Conservation (phyloP, 2,888 invertebrate species). For the Allygus modestus region DNA sequence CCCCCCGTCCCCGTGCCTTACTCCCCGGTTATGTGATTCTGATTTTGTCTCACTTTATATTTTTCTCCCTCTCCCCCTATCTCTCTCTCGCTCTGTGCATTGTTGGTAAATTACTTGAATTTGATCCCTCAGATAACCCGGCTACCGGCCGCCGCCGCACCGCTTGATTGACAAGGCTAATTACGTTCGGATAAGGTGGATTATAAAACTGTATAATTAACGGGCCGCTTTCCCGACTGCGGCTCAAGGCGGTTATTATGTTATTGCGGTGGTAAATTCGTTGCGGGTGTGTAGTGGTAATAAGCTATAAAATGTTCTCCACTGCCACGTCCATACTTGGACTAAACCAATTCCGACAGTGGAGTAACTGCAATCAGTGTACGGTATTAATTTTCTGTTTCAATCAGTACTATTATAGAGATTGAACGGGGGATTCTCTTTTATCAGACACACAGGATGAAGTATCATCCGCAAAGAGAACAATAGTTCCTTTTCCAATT, state of each 20-base stretch:
- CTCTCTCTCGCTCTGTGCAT: constrained; percentile 41
- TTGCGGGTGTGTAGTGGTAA: not conserved
- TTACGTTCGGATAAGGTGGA: constrained; percentile 28
- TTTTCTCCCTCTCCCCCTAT: constrained; percentile 22
- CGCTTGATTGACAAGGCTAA: constrained; percentile 42
- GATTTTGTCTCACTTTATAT: constrained; percentile 52
- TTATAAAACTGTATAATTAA: constrained; percentile 39
- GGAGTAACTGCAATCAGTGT: no score
- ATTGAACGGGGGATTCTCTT: no score
- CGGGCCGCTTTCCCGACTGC: not conserved
- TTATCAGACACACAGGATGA: no score
- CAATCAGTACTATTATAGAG: no score
- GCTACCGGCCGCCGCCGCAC: not conserved
- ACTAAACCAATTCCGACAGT: no score
- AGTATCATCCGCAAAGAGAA: no score
- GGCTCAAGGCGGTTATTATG: constrained; percentile 9
- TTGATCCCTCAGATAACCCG: constrained; percentile 57
- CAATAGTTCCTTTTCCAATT: no score
- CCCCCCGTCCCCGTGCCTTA: constrained; percentile 60
- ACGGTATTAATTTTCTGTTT: no score
- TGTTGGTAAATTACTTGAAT: constrained; percentile 61
- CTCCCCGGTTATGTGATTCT: constrained; percentile 50
- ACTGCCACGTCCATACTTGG: not conserved
- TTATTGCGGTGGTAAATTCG: constrained; percentile 25
- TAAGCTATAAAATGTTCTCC: constrained; percentile 7